phyloP scores from a whole-genome alignment of 2,888 invertebrate species.

The Watsonalla cultraria region DNA sequence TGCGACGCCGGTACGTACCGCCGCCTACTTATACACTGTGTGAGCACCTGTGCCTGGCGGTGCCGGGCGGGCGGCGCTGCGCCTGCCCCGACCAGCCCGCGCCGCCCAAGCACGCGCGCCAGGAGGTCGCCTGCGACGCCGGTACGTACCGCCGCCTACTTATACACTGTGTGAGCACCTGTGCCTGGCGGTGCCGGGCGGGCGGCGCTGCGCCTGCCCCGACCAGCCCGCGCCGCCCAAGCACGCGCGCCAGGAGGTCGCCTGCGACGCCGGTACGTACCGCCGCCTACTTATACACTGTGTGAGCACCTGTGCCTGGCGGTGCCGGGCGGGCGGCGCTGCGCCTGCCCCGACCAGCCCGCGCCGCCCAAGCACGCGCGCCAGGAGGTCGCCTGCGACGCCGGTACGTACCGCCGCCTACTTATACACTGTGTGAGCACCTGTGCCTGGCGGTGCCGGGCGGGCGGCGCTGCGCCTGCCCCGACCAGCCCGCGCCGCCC shows the following conservation, averaged over 20 bases:
- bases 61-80: too few relatives aligned
- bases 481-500: slow-evolving; percentile 81
- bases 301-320: too few relatives aligned
- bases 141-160: slow-evolving; percentile 50
- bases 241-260: slow-evolving; percentile 80
- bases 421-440: too few relatives aligned
- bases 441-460: too few relatives aligned
- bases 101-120: slow-evolving; percentile 75
- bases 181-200: too few relatives aligned
- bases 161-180: too few relatives aligned
- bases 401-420: slow-evolving; percentile 66
- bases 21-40: too few relatives aligned
- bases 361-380: slow-evolving; percentile 74
- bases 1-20: slow-evolving; percentile 87
- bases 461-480: too few relatives aligned
- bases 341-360: slow-evolving; percentile 78
- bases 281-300: too few relatives aligned
- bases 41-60: too few relatives aligned
- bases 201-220: slow-evolving; percentile 41
- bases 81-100: slow-evolving; percentile 78
- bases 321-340: too few relatives aligned
- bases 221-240: slow-evolving; percentile 80
- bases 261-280: slow-evolving; percentile 86
- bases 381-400: slow-evolving; percentile 88
- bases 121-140: slow-evolving; percentile 89